A percentile compares a stretch with the other conserved stretches of the same genome.
phyloP scores from a whole-genome alignment of 2,797 vertebrate species.

The Falco concolor region DNA sequence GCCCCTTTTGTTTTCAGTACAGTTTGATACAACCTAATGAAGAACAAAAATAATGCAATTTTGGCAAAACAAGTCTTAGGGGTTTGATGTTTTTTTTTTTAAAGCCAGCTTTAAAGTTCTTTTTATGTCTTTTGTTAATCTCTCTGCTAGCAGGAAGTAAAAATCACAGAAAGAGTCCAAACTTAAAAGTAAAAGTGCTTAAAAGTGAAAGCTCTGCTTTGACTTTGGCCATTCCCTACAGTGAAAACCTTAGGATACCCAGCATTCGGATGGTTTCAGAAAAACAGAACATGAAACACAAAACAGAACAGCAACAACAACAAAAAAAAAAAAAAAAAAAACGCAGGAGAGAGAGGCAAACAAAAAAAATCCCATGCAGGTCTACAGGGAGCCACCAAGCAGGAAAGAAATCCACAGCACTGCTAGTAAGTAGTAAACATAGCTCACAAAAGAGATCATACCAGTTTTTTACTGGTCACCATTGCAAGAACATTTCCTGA shows the following conservation, averaged over 20 bases:
- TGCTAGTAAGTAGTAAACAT: background rate
- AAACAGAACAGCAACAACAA: no score
- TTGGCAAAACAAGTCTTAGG: background rate
- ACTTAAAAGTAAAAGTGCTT: background rate
- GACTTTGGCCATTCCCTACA: background rate
- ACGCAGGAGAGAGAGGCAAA: fast-evolving
- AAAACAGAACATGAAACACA: no score
- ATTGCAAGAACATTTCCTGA: background rate
- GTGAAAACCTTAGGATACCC: background rate
- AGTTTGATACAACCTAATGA: background rate
- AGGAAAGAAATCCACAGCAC: background rate
- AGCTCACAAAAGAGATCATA: background rate
- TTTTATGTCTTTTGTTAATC: background rate
- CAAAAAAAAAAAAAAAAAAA: no score
- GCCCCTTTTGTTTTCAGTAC: background rate
- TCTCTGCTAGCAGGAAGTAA: background rate
- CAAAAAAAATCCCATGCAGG: background rate
- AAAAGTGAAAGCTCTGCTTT: background rate
- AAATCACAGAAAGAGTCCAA: background rate
- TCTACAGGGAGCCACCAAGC: background rate
- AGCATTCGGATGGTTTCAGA: background rate
- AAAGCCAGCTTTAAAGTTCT: background rate
- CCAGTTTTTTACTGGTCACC: background rate
- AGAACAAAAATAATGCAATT: background rate
- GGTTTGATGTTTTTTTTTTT: background rate